Percentiles rank a stretch among this genome's conserved stretches.
Evolutionary conservation across 2,888 invertebrate species (phyloP).

Genomic region (Loripinus fragilis): DNA sequence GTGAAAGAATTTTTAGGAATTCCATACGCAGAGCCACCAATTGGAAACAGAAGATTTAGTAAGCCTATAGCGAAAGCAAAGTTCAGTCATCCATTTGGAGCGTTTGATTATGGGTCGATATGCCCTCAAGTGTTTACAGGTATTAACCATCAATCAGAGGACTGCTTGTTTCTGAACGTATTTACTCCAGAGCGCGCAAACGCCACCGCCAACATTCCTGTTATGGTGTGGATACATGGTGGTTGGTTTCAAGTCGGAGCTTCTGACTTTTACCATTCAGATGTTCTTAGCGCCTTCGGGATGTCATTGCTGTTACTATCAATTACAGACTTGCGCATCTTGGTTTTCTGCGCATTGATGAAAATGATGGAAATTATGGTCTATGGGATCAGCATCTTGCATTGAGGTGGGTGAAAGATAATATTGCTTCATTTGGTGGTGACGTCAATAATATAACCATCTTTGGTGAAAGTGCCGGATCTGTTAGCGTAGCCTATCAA

Average conservation of each 20-base stretch:
- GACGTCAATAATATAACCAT: not conserved
- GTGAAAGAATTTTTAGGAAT: not conserved
- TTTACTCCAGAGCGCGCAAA: not conserved
- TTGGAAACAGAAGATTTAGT: not conserved
- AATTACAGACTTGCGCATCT: too few species aligned
- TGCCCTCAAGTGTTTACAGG: not conserved
- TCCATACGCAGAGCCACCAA: not conserved
- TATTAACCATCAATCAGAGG: not conserved
- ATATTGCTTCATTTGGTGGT: constrained; percentile 2
- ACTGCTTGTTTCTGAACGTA: constrained; percentile 1
- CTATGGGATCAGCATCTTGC: constrained; percentile 4
- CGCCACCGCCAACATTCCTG: not conserved
- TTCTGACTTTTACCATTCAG: not conserved
- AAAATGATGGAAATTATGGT: not conserved
- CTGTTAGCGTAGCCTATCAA: not conserved
- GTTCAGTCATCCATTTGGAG: not conserved
- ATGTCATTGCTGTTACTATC: too few species aligned
- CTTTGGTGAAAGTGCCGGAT: not conserved
- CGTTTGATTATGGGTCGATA: not conserved
- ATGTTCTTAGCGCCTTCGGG: not conserved
- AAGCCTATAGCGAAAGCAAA: not conserved
- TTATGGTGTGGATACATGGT: constrained; percentile 4
- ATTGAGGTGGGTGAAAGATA: not conserved
- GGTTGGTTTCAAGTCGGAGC: not conserved
- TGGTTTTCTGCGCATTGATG: not conserved